Evolutionary conservation across 2,113 vertebrate genomes (phyloP), one percentile per base, ranked within the genome.

Genomic region (Spea bombifrons): DNA sequence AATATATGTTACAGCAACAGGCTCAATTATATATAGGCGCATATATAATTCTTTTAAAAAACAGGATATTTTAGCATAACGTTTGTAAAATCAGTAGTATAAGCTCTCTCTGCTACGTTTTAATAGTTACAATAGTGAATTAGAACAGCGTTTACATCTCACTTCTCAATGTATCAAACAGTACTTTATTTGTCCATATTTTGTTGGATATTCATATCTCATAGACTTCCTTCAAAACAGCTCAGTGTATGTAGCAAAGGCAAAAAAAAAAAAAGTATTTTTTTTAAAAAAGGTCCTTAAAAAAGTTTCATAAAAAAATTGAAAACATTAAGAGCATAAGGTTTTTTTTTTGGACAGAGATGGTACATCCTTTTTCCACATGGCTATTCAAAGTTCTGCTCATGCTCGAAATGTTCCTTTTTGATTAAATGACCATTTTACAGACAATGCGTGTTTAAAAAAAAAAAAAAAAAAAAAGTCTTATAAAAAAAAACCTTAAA

Each of bases 1-100:
- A 91, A 91, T 91, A 89, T 88, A 89, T 90, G 88, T 92, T 92
- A 95, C 91, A 93, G 91, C 91, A 94, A 94, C 89, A 92, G 93
- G 90, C 86, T 92, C 90, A 90, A 90, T 87, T 92, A 88, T 94
- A 88, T 88, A 84, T 88, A 85, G 84, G 16, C 3, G 49, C 66
- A 45, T 73, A 71, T 76, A 78, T 65, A 55, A 52, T 45, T 88
- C 87, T 84, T 89, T 87, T 86, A 91, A 2, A 30, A 30, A 79
- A 91, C 86, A 90, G 88, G 87, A 88, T 88, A 94, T 86, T 92
- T 92, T 86, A 92, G 90, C 91, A 91, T 89, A 92, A 88, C 85
- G 90, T 90, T 86, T 93, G 91, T 94, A 93, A 93, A 94, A 92
- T 95, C 94, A 94, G 94, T 94, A 94, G 94, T 94, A 94, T 91